phyloP scores from a whole-genome alignment of 2,113 vertebrate species.

The Danionella cerebrum region DNA sequence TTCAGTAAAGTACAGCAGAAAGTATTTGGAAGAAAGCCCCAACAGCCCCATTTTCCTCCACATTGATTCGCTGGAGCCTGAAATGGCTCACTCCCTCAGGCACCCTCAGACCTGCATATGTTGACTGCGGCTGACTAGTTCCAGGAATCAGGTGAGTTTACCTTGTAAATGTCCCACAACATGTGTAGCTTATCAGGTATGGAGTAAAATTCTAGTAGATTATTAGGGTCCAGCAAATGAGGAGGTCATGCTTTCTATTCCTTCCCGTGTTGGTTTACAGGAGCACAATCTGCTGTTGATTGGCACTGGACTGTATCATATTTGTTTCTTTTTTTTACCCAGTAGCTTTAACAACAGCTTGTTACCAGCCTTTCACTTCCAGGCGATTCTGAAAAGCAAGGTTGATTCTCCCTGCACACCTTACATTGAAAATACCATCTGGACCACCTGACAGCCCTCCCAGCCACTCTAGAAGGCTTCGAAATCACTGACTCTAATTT shows the following conservation, averaged over 20 bases:
- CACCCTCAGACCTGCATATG: slow-evolving; percentile 1
- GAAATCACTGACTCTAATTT: slow-evolving; percentile 9
- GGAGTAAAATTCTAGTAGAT: not conserved
- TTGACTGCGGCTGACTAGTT: not conserved
- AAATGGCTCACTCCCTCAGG: slow-evolving; percentile 22
- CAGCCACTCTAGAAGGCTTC: not conserved
- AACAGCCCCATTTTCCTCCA: slow-evolving; percentile 11
- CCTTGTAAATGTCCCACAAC: too few species aligned
- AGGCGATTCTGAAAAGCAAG: not conserved
- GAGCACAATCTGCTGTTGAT: not conserved
- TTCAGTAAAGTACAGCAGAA: too few species aligned
- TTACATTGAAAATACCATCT: slow-evolving; percentile 22
- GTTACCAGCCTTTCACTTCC: not conserved
- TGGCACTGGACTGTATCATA: slow-evolving; percentile 6
- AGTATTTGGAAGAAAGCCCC: too few species aligned
- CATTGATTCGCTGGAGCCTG: not conserved
- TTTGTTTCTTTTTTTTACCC: not conserved
- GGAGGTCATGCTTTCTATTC: not conserved
- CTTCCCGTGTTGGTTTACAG: not conserved
- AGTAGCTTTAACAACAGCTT: not conserved
- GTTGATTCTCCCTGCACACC: not conserved
- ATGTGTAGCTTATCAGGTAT: not conserved
- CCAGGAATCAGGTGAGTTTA: too few species aligned
- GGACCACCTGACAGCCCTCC: slow-evolving; percentile 16
- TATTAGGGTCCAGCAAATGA: not conserved